Conservation (phyloP, 2,113 vertebrate species). For the Proterorhinus semilunaris region DNA sequence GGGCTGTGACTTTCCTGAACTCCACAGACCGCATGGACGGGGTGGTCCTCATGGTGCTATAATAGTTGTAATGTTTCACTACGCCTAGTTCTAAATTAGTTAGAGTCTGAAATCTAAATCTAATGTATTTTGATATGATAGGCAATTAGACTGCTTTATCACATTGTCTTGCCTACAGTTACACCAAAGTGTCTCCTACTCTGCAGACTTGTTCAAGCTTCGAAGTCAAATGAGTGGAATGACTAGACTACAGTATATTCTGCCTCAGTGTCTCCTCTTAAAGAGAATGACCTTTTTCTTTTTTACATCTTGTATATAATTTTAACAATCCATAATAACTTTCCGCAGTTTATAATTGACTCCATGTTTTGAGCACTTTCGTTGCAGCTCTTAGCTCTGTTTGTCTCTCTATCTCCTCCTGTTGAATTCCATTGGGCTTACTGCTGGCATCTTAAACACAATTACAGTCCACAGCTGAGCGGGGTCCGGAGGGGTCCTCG, state of each 20-base stretch:
- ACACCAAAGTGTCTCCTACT: slow-evolving; percentile 48
- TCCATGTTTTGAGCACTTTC: background rate
- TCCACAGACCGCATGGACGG: too few relatives aligned
- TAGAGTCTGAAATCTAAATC: slow-evolving; percentile 47
- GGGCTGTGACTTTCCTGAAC: too few relatives aligned
- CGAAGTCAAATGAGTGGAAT: slow-evolving; percentile 54
- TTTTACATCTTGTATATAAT: background rate
- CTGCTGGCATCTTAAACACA: slow-evolving; percentile 71
- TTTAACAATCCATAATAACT: slow-evolving; percentile 8
- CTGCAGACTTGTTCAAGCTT: slow-evolving; percentile 38
- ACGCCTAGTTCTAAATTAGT: background rate
- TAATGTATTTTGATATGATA: slow-evolving; percentile 57
- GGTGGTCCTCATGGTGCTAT: too few relatives aligned
- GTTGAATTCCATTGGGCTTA: slow-evolving; percentile 56
- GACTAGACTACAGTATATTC: slow-evolving; percentile 43
- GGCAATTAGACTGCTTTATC: slow-evolving; percentile 59
- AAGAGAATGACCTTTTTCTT: background rate
- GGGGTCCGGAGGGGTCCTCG: slow-evolving; percentile 61
- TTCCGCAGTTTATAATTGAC: too few relatives aligned
- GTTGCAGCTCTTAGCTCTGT: slow-evolving; percentile 23
- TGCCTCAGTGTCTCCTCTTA: background rate
- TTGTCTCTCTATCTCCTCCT: slow-evolving; percentile 36
- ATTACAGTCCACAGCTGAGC: slow-evolving; percentile 72
- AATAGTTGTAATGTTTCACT: too few relatives aligned
- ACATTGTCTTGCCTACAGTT: slow-evolving; percentile 31